A percentile compares a stretch with the other conserved stretches of the same genome.
phyloP scores from a whole-genome alignment of 2,797 vertebrate genomes.

The Artibeus lituratus region DNA sequence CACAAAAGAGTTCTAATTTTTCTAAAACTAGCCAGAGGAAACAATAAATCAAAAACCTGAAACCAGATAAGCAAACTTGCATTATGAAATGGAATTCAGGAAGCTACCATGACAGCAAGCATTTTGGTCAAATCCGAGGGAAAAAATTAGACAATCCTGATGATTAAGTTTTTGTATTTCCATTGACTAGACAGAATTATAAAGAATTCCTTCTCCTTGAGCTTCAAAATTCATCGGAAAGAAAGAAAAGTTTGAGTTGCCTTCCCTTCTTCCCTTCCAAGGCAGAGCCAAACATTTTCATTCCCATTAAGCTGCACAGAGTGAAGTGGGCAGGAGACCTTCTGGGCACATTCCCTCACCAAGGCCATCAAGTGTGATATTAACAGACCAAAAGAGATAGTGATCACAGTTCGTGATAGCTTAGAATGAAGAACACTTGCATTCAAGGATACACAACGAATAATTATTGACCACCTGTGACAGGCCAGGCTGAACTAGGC shows the following conservation, averaged over 20 bases:
- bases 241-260: not conserved
- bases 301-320: not conserved
- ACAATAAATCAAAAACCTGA: slow-evolving; percentile 48
- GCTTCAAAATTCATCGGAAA: not conserved
- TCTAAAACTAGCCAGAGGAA: slow-evolving; percentile 47
- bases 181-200: not conserved
- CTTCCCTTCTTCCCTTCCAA: not conserved
- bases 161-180: not conserved
- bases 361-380: not conserved
- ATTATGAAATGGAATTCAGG: slow-evolving; percentile 12
- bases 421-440: not conserved
- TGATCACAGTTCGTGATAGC: not conserved
- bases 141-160: not conserved
- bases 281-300: not conserved
- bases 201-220: not conserved
- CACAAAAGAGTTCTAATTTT: slow-evolving; percentile 67
- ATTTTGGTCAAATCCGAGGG: not conserved
- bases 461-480: slow-evolving; percentile 49
- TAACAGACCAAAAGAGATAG: not conserved
- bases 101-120: not conserved
- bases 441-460: not conserved
- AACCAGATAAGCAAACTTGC: slow-evolving; percentile 45
- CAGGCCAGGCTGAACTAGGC: not conserved
- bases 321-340: not conserved
- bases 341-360: not conserved